Evolutionary conservation across 2,888 invertebrate genomes (phyloP).

Genomic region (Seira ritae): DNA sequence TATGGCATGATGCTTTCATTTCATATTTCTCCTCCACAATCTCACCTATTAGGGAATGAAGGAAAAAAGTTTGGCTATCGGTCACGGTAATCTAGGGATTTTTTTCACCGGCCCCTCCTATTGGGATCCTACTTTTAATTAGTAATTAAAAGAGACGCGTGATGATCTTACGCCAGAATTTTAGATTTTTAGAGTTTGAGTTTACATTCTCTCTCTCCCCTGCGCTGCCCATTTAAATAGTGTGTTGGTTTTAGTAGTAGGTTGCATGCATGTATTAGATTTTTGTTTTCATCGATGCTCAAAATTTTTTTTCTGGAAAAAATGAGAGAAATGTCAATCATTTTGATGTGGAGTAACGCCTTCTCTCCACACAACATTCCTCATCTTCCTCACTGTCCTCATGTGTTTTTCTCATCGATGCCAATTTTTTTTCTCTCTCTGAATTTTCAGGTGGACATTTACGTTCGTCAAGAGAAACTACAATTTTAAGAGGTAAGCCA

Average conservation of each 20-base stretch:
- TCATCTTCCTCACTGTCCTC: constrained; percentile 26
- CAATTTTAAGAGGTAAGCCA: constrained; percentile 80
- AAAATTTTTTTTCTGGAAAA: constrained; percentile 17
- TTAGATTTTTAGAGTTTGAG: no score
- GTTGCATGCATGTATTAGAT: no score
- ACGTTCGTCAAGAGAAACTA: constrained; percentile 85
- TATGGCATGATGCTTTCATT: not conserved
- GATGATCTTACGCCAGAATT: constrained; percentile 44
- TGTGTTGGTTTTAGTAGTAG: no score
- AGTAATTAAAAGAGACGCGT: constrained; percentile 58
- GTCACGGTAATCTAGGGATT: constrained; percentile 24
- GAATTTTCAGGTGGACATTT: constrained; percentile 83
- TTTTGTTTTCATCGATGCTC: no score
- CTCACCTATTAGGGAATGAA: no score
- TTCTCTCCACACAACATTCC: constrained; percentile 17
- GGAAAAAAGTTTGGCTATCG: no score
- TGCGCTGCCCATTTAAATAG: no score
- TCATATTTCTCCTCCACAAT: not conserved
- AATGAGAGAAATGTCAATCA: constrained; percentile 57
- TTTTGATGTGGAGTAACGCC: constrained; percentile 51
- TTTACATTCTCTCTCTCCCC: no score
- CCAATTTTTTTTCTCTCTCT: constrained; percentile 60
- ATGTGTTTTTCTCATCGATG: not conserved
- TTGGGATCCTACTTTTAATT: constrained; percentile 60
- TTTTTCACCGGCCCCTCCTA: constrained; percentile 57